Conservation (phyloP, 2,113 vertebrate genomes). For the Spheniscus mendiculus region DNA sequence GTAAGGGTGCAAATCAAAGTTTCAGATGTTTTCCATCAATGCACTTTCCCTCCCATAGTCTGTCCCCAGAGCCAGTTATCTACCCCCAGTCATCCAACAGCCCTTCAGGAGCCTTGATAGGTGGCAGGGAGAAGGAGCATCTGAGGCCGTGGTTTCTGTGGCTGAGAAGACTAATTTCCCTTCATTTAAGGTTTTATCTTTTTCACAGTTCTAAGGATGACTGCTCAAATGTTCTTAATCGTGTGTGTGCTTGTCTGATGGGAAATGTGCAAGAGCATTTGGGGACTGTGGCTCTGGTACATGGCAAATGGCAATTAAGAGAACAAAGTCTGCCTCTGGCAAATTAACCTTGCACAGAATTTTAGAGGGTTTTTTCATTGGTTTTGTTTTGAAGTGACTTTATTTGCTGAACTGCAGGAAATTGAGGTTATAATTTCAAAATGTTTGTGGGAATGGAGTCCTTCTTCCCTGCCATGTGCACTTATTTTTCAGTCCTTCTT, state of each 20-base stretch:
- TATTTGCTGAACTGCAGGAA: neutral
- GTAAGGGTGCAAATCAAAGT: neutral
- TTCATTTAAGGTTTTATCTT: slow-evolving; percentile 28
- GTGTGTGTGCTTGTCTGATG: slow-evolving; percentile 1
- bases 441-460: neutral
- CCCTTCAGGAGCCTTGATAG: neutral
- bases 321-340: slow-evolving; percentile 46
- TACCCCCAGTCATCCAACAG: neutral
- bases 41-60: neutral
- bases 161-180: neutral
- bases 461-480: neutral
- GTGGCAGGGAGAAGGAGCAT: neutral
- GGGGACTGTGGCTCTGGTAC: slow-evolving; percentile 21
- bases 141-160: neutral
- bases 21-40: neutral
- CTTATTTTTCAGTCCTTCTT: neutral
- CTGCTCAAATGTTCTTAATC: slow-evolving; percentile 36
- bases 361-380: neutral
- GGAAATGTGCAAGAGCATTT: slow-evolving; percentile 20
- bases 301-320: slow-evolving; percentile 48
- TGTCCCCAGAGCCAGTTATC: neutral
- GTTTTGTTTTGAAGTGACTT: neutral
- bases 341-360: neutral
- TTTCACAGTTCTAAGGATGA: slow-evolving; percentile 42
- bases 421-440: neutral